Evolutionary conservation across 2,113 vertebrate species (phyloP).

Genomic region (Phalacrocorax brasilianus): DNA sequence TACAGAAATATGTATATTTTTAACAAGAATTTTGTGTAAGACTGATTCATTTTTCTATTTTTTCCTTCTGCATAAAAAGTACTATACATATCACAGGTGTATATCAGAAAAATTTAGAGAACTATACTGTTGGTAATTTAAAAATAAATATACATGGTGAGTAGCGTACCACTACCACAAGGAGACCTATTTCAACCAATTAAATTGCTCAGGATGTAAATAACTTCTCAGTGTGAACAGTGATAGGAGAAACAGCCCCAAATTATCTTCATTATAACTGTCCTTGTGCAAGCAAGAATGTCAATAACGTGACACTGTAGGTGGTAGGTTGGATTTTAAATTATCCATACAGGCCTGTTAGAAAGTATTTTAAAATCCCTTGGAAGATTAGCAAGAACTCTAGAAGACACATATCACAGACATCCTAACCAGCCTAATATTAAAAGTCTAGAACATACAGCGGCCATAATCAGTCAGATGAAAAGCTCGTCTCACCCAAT

Average conservation of each 20-base stretch:
- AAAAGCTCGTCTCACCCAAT: neutral
- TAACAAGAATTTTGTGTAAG: neutral
- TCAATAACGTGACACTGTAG: neutral
- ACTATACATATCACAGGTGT: neutral
- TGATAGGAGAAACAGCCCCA: neutral
- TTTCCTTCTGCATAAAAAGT: neutral
- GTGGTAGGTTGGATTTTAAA: slow-evolving; percentile 57
- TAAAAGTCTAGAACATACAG: neutral
- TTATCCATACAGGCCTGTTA: neutral
- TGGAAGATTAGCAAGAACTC: neutral
- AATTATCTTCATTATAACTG: slow-evolving; percentile 31
- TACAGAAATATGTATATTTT: neutral
- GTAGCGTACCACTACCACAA: neutral
- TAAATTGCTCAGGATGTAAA: slow-evolving; percentile 1
- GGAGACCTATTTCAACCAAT: neutral
- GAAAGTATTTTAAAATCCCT: neutral
- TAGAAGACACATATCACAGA: neutral
- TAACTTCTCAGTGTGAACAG: slow-evolving; percentile 32
- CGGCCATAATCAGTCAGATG: neutral
- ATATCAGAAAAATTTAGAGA: neutral
- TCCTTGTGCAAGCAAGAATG: neutral
- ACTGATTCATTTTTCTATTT: neutral
- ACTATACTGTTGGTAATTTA: neutral
- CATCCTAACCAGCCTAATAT: neutral
- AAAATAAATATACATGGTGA: neutral